Conservation (phyloP, 2,888 invertebrate species). For the Myathropa florea region DNA sequence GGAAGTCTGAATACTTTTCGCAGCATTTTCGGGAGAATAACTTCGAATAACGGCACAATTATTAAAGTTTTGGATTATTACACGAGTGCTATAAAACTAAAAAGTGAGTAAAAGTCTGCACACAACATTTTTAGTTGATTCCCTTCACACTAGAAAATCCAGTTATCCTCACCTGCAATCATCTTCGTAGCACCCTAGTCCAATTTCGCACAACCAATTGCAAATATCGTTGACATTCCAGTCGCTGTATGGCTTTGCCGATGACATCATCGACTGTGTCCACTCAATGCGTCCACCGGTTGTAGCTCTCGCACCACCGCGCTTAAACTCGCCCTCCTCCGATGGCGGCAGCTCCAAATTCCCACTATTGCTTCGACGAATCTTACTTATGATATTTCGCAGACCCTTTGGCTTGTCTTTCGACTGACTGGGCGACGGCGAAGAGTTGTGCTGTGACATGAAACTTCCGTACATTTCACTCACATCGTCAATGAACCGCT, state of each 20-base stretch:
- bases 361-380: constrained; percentile 87
- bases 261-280: constrained; percentile 75
- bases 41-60: no score
- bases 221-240: constrained; percentile 91
- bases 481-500: constrained; percentile 80
- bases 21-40: no score
- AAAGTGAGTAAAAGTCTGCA: no score
- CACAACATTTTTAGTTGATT: no score
- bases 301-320: constrained; percentile 88
- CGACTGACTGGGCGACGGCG: constrained; percentile 80
- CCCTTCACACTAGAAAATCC: background rate
- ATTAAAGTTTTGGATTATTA: no score
- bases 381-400: constrained; percentile 85
- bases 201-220: constrained; percentile 88
- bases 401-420: constrained; percentile 83
- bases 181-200: constrained; percentile 88
- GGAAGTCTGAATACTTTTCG: no score
- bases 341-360: constrained; percentile 84
- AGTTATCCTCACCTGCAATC: constrained; percentile 81
- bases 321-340: constrained; percentile 84
- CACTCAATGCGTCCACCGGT: constrained; percentile 87
- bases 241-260: constrained; percentile 86
- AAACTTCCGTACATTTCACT: constrained; percentile 78
- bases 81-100: no score
- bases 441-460: constrained; percentile 81